phyloP scores from a whole-genome alignment of 2,888 invertebrate genomes.

The Agonopterix heracliana region DNA sequence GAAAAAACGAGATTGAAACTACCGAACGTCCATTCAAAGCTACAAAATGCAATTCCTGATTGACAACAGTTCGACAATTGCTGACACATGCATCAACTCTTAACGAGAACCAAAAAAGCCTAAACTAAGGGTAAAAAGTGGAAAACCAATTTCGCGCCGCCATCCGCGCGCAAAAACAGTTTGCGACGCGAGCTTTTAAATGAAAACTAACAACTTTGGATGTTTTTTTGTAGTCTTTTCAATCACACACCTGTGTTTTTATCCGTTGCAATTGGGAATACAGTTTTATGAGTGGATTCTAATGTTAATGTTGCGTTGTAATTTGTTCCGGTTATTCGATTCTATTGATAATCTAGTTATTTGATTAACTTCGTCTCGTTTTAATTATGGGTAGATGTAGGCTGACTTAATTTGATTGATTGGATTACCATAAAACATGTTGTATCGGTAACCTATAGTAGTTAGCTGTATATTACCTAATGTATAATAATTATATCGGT shows the following conservation, averaged over 20 bases:
- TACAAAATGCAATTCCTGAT: not conserved
- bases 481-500: no score
- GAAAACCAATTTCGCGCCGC: constrained; percentile 50
- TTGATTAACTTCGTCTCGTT: no score
- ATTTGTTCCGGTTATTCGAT: no score
- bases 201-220: constrained; percentile 32
- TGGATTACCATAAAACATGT: no score
- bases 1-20: no score
- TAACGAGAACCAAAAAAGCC: constrained; percentile 20
- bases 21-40: not conserved
- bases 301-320: no score
- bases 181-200: constrained; percentile 28
- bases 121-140: constrained; percentile 32
- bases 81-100: not conserved
- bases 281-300: no score
- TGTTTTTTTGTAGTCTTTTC: constrained; percentile 21
- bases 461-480: no score
- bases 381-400: no score
- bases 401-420: no score
- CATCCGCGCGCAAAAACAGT: constrained; percentile 21
- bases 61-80: not conserved
- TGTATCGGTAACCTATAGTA: no score
- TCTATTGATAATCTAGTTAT: no score
- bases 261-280: not conserved
- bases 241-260: constrained; percentile 17